phyloP scores from a whole-genome alignment of 35 echinoderm and acorn worm species.

The Chiridota heheva region DNA sequence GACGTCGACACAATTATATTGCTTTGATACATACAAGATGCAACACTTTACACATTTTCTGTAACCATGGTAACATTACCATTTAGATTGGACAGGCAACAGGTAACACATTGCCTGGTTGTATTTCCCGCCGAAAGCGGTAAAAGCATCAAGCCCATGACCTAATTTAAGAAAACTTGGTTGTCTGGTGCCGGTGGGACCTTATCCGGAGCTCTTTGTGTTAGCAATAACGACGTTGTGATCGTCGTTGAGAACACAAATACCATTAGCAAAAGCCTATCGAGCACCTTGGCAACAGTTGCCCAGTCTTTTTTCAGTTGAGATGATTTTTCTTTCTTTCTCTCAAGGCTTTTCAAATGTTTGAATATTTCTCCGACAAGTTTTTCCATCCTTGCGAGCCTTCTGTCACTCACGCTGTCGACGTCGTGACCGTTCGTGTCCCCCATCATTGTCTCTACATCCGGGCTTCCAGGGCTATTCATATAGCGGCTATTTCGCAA shows the following conservation, averaged over 20 bases:
- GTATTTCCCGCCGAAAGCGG: too few species aligned
- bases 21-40: too few species aligned
- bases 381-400: slow-evolving; percentile 68
- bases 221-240: slow-evolving; percentile 69
- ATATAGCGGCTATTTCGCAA: slow-evolving; percentile 48
- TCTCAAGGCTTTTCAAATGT: slow-evolving; percentile 82
- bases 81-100: too few species aligned
- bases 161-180: too few species aligned
- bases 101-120: too few species aligned
- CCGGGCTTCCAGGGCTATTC: slow-evolving; percentile 27
- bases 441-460: slow-evolving; percentile 42
- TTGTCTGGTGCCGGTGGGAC: too few species aligned
- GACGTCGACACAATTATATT: too few species aligned
- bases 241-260: slow-evolving; percentile 72
- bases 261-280: slow-evolving; percentile 74
- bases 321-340: slow-evolving; percentile 66
- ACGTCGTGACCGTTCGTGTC: slow-evolving; percentile 48
- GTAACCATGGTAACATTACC: too few species aligned
- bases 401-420: slow-evolving; percentile 63
- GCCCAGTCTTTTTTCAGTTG: slow-evolving; percentile 90
- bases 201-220: slow-evolving; percentile 54
- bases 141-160: too few species aligned
- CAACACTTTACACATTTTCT: too few species aligned
- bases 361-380: slow-evolving; percentile 77
- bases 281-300: slow-evolving; percentile 82